Evolutionary conservation across 37 sponge, comb jelly and placozoan species (phyloP).

Genomic region (Ephydatia muelleri): DNA sequence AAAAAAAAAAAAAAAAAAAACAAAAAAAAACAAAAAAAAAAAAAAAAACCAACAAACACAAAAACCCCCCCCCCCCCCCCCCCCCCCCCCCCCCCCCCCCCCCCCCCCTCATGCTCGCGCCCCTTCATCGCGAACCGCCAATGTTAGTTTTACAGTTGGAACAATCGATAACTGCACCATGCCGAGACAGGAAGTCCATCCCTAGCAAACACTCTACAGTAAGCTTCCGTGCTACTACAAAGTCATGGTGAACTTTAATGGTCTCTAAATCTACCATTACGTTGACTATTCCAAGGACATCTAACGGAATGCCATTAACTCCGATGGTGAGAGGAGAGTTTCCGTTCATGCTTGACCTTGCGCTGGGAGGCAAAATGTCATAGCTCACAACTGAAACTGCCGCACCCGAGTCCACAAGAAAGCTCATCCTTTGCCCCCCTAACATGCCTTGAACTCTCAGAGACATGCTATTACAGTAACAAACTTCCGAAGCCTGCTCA

Average conservation of each 20-base stretch:
- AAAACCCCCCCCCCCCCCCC: too few species aligned
- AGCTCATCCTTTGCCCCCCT: neutral
- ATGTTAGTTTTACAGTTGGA: neutral
- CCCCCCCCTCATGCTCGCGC: neutral
- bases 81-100: too few species aligned
- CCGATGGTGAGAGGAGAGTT: neutral
- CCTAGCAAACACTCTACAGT: conserved; percentile 28
- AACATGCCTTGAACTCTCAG: conserved; percentile 7
- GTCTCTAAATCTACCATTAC: neutral
- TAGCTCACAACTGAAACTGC: conserved; percentile 15
- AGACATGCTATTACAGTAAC: conserved; percentile 9
- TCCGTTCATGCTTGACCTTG: neutral
- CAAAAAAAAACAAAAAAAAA: too few species aligned
- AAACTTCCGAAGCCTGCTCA: neutral
- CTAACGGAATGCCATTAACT: conserved; percentile 18
- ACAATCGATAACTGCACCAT: conserved; percentile 21
- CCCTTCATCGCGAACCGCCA: neutral
- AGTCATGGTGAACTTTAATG: conserved; percentile 4
- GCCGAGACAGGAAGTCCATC: conserved; percentile 6
- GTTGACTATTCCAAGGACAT: conserved; percentile 3
- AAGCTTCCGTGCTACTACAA: conserved; percentile 9
- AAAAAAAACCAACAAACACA: too few species aligned
- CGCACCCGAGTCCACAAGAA: conserved; percentile 17
- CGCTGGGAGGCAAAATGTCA: neutral
- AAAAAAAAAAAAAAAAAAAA: too few species aligned